phyloP scores from a whole-genome alignment of 2,888 invertebrate genomes.

The Platynereis dumerilii region DNA sequence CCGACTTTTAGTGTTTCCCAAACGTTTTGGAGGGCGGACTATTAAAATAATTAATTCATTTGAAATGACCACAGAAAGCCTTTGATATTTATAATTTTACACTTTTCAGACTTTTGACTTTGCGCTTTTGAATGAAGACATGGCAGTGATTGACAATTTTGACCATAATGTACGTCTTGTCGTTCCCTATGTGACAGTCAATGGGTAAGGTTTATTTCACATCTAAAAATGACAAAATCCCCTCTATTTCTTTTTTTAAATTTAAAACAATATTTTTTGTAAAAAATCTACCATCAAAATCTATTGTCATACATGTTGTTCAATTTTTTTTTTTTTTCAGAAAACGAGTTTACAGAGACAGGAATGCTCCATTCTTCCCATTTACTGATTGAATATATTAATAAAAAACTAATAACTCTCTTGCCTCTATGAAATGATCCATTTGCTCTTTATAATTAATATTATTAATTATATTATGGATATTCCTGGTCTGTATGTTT shows the following conservation, averaged over 20 bases:
- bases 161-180: constrained; percentile 25
- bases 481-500: too few relatives aligned
- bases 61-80: neutral
- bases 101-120: constrained; percentile 52
- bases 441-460: too few relatives aligned
- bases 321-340: constrained; percentile 14
- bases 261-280: too few relatives aligned
- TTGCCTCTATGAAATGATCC: too few relatives aligned
- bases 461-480: too few relatives aligned
- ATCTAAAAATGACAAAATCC: neutral
- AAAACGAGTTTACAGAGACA: constrained; percentile 21
- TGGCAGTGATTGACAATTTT: constrained; percentile 39
- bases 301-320: neutral
- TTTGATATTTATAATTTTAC: neutral
- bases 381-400: constrained; percentile 18
- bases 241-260: too few relatives aligned
- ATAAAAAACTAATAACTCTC: too few relatives aligned
- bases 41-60: too few relatives aligned
- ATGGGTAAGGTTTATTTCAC: constrained; percentile 24
- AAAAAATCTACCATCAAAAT: too few relatives aligned
- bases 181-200: constrained; percentile 11
- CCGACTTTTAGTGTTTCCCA: too few relatives aligned
- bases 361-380: constrained; percentile 26
- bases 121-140: constrained; percentile 47
- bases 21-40: too few relatives aligned